These are phyloP conservation scores for Cebidichthys violaceus DNA, from an alignment of 2,113 vertebrate genomes.

Conservation along the genomic window DNA sequence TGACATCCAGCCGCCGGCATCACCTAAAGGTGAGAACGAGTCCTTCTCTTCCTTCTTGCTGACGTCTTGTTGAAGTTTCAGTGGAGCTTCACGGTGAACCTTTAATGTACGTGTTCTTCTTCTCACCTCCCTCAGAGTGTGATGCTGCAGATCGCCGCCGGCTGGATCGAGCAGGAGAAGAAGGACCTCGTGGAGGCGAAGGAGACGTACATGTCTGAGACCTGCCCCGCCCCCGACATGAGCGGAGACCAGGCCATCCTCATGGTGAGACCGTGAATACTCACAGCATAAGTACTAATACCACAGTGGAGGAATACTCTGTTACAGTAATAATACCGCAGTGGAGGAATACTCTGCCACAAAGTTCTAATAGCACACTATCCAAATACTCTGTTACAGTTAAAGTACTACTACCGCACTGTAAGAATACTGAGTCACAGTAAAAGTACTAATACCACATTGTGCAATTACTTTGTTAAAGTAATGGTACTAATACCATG, in stretches of 20 bases:
- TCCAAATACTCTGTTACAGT: too few relatives aligned
- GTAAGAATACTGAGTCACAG: neutral
- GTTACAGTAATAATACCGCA: neutral
- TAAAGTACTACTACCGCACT: too few relatives aligned
- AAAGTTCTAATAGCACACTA: too few relatives aligned
- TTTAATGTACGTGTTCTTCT: neutral
- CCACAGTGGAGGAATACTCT: neutral
- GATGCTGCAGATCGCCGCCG: constrained; percentile 91
- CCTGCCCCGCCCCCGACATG: constrained; percentile 83
- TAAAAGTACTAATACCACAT: neutral
- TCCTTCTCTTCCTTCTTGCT: too few relatives aligned
- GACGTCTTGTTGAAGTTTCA: neutral
- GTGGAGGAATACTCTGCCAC: neutral
- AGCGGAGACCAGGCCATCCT: constrained; percentile 85
- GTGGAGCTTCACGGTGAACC: too few relatives aligned
- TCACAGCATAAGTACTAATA: neutral
- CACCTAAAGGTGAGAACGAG: constrained; percentile 89
- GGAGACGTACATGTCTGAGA: constrained; percentile 86
- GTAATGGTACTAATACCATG: too few relatives aligned
- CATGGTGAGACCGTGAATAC: constrained; percentile 79
- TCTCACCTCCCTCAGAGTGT: constrained; percentile 85
- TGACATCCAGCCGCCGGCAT: constrained; percentile 91
- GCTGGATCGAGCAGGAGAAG: constrained; percentile 87
- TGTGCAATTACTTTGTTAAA: too few relatives aligned
- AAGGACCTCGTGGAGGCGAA: constrained; percentile 83